Base-by-base conservation (phyloP, 2,113 vertebrate species). In the Phylloscopus trochiloides region DNA sequence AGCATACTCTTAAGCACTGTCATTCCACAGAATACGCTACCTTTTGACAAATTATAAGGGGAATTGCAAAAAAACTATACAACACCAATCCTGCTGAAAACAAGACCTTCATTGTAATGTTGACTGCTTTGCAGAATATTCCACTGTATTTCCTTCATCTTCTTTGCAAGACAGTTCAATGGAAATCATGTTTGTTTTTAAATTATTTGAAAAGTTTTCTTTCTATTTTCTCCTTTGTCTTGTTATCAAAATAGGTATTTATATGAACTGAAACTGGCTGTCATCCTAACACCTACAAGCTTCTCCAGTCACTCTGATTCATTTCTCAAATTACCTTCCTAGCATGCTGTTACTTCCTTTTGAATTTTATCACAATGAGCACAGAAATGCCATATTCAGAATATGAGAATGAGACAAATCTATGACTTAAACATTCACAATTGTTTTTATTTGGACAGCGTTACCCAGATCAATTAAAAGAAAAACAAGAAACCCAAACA, bases 191-290 rank as follows among this genome's bases (percentile, higher is more conserved):
- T 68, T 90, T 83, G 77, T 11, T 88, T 94, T 67, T 40, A 57
- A 86, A 85, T 54, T 36, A 17, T 71, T 63, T 86, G 71, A 77
- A 79, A 94, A 83, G 28, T 71, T 95, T 73, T 65, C 20, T 88
- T 70, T 52, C 40, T 70, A 48, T 80, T 90, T 88, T 92, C 65
- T 76, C 22, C 5, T 83, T 82, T 61, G 47, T 86, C 72, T 92
- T 21, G 7, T 76, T 77, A 92, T 77, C 90, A 90, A 93, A 92
- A 88, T 47, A 83, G 36, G 40, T 78, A 91, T 63, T 96, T 96
- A 70, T 29, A 86, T 12, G 17, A 94, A 94, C 14, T 32, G 51
- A 93, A 90, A 77, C 57, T 78, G 90, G 61, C 48, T 94, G 82
- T 71, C 85, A 92, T 59, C 43, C n/a, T 57, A 77, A 80, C 92